Evolutionary conservation across 2,888 invertebrate species (phyloP).

Genomic region (Sinodicranocentrus sp.): DNA sequence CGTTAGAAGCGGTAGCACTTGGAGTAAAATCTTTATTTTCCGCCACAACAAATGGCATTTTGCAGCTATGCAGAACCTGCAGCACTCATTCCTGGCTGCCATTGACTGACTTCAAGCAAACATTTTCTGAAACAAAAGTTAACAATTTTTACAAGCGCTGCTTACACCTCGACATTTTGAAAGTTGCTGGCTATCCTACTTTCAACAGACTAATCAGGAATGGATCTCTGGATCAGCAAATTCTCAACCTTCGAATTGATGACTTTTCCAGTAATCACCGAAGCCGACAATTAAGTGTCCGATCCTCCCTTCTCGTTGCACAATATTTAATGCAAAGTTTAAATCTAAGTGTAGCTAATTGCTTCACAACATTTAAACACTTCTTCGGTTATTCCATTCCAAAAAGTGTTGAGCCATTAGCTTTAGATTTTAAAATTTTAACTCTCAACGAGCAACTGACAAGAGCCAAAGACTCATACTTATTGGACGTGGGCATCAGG

Average conservation of each 20-base stretch:
- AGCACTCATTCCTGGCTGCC: background rate
- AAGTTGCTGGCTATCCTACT: background rate
- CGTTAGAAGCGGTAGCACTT: background rate
- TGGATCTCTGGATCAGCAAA: conserved; percentile 7
- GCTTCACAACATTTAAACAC: background rate
- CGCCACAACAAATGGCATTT: background rate
- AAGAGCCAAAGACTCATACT: background rate
- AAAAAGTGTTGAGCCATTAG: background rate
- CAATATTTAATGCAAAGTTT: conserved; percentile 32
- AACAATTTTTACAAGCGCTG: conserved; percentile 22
- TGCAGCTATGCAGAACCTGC: conserved; percentile 13
- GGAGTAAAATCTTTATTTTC: conserved; percentile 1
- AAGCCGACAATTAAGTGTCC: background rate
- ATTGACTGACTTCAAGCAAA: too few relatives aligned
- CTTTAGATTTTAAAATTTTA: conserved; percentile 28
- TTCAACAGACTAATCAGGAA: background rate
- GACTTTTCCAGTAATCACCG: background rate
- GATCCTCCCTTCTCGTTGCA: conserved; percentile 11
- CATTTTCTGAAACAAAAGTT: background rate
- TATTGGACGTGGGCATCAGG: conserved; percentile 13
- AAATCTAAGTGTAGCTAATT: conserved; percentile 36
- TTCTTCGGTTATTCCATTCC: background rate
- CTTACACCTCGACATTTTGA: conserved; percentile 14
- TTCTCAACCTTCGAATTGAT: conserved; percentile 14
- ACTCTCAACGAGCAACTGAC: background rate